These are phyloP conservation scores for Leptopilina drosophilae DNA, from an alignment of 2,888 invertebrate species.

Conservation along the genomic window DNA sequence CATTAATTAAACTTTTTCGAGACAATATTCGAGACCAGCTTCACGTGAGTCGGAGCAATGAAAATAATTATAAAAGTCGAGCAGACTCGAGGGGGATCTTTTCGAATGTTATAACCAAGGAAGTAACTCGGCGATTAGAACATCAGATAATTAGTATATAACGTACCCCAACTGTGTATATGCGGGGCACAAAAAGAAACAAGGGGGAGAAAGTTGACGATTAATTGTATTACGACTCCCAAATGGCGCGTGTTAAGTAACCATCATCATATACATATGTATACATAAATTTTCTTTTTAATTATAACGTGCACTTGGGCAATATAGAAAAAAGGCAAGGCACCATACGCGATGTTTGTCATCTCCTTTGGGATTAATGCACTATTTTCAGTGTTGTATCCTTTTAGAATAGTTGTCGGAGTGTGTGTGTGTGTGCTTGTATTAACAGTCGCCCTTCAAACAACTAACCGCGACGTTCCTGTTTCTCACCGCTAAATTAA, in stretches of 20 bases:
- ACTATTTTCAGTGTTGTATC: neutral
- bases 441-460: neutral
- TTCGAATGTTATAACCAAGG: conserved; percentile 25
- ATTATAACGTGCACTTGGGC: conserved; percentile 57
- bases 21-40: neutral
- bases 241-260: conserved; percentile 55
- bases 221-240: conserved; percentile 49
- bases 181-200: no score
- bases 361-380: neutral
- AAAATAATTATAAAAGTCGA: conserved; percentile 29
- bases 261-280: conserved; percentile 53
- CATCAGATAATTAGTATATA: conserved; percentile 24
- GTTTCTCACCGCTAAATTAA: conserved; percentile 56
- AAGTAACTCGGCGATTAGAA: conserved; percentile 31
- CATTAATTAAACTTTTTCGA: neutral
- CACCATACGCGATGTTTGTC: neutral
- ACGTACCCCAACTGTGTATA: no score
- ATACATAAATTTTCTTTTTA: conserved; percentile 50
- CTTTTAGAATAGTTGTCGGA: no score
- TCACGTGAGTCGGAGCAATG: neutral
- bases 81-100: conserved; percentile 9
- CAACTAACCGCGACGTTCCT: conserved; percentile 40
- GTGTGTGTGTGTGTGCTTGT: neutral
- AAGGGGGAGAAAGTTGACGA: conserved; percentile 42
- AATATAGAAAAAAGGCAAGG: conserved; percentile 46